These are phyloP conservation scores for Lordiphosa clarofinis DNA, from an alignment of 1,140 invertebrate species.

Conservation along the genomic window DNA sequence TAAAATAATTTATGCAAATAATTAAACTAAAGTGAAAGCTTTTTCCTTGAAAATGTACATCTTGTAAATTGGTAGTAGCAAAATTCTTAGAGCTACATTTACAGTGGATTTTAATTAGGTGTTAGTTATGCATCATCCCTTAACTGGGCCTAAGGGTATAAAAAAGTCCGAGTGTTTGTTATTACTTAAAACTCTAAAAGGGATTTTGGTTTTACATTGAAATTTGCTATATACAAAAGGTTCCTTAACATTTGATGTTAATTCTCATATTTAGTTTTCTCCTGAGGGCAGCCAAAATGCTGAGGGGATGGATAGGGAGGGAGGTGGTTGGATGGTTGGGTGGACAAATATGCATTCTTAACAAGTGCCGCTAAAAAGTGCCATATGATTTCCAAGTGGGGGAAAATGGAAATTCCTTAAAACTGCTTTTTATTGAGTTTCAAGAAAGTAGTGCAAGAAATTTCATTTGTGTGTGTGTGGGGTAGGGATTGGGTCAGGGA, in stretches of 20 bases:
- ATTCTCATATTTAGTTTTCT: slow-evolving; percentile 9
- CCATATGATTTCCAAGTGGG: slow-evolving; percentile 46
- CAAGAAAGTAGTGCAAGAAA: slow-evolving; percentile 78
- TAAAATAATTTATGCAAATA: slow-evolving; percentile 56
- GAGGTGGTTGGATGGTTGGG: not conserved
- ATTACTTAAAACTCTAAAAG: slow-evolving; percentile 43
- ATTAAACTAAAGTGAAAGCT: slow-evolving; percentile 78
- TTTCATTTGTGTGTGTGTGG: slow-evolving; percentile 56
- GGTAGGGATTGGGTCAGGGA: not conserved
- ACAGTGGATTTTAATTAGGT: slow-evolving; percentile 44
- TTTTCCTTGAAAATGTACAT: slow-evolving; percentile 74
- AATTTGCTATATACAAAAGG: slow-evolving; percentile 51
- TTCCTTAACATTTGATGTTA: slow-evolving; percentile 66
- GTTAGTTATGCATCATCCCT: slow-evolving; percentile 6
- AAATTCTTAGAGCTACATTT: slow-evolving; percentile 70
- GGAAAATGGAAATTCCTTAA: slow-evolving; percentile 65
- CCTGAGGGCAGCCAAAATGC: slow-evolving; percentile 13
- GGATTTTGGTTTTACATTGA: slow-evolving; percentile 36
- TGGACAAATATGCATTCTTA: slow-evolving; percentile 75
- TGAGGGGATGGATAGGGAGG: not conserved
- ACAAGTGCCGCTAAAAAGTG: slow-evolving; percentile 79
- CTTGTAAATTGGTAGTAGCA: slow-evolving; percentile 76
- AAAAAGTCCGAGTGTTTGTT: slow-evolving; percentile 52
- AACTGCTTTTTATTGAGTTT: slow-evolving; percentile 63
- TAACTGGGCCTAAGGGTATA: slow-evolving; percentile 38